phyloP scores from a whole-genome alignment of 2,113 vertebrate genomes.

The Camelus bactrianus region DNA sequence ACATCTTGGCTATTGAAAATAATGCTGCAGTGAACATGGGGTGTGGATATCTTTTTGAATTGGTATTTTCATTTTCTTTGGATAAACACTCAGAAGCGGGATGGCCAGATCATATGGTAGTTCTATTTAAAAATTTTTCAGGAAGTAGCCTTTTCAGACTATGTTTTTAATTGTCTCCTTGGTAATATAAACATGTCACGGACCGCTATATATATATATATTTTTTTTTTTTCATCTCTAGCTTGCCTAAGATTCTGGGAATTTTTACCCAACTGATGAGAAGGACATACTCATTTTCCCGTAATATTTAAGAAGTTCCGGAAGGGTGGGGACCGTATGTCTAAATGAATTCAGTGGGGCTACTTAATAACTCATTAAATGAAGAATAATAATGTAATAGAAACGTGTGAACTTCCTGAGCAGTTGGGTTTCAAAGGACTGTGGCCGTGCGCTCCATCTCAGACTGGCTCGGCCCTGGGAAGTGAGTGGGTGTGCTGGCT shows the following conservation, averaged over 20 bases:
- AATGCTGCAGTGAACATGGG: neutral
- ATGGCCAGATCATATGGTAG: neutral
- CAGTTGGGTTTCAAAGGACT: neutral
- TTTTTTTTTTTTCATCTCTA: neutral
- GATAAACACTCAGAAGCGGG: neutral
- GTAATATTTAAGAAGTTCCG: constrained; percentile 34
- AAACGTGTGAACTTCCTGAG: constrained; percentile 13
- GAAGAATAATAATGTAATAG: neutral
- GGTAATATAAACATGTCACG: neutral
- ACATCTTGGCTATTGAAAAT: neutral
- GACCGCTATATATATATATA: neutral
- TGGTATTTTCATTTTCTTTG: neutral
- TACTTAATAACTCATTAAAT: constrained; percentile 37
- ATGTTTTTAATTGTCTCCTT: constrained; percentile 6
- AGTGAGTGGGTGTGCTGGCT: constrained; percentile 52
- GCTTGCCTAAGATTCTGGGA: neutral
- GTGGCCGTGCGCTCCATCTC: neutral
- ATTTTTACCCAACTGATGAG: neutral
- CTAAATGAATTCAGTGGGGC: neutral
- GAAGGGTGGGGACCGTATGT: neutral
- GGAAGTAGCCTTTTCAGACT: neutral
- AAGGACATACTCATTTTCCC: constrained; percentile 32
- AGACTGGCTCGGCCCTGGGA: constrained; percentile 1
- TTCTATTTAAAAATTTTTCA: constrained; percentile 9
- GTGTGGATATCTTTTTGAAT: neutral